Conservation (phyloP, 1,140 invertebrate genomes). For the Euura saliciscinereae region DNA sequence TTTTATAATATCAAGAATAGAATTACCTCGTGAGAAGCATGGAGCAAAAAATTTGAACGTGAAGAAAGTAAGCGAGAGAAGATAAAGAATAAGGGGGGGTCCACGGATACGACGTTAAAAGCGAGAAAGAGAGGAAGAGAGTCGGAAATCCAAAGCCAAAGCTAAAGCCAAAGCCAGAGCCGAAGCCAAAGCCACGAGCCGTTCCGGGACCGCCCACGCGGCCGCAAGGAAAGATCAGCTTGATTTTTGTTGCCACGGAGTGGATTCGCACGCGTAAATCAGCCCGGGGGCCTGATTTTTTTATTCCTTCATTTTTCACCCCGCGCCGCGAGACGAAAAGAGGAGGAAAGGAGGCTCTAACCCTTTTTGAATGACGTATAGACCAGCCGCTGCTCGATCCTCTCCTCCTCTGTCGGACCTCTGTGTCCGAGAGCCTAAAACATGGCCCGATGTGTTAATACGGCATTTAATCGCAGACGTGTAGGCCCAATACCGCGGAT, state of each 20-base stretch:
- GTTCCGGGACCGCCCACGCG: constrained; percentile 48
- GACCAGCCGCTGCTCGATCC: background rate
- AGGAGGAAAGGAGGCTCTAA: constrained; percentile 10
- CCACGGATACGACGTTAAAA: background rate
- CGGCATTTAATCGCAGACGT: constrained; percentile 50
- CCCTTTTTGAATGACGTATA: background rate
- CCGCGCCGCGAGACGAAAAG: constrained; percentile 8
- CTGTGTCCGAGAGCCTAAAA: constrained; percentile 31
- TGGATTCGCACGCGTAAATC: constrained; percentile 48
- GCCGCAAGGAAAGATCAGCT: constrained; percentile 44
- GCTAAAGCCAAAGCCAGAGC: constrained; percentile 16
- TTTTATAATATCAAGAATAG: background rate
- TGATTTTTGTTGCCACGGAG: constrained; percentile 10
- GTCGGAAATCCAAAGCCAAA: too few species aligned
- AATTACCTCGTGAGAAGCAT: constrained; percentile 12
- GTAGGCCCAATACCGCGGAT: constrained; percentile 49
- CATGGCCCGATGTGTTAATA: constrained; percentile 46
- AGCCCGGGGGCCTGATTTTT: constrained; percentile 39
- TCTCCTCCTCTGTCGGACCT: too few species aligned
- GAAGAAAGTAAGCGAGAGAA: constrained; percentile 10
- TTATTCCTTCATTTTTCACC: constrained; percentile 11
- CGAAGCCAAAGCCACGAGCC: background rate
- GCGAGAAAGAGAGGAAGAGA: background rate
- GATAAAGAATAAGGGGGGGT: constrained; percentile 11
- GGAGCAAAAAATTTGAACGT: constrained; percentile 9